Evolutionary conservation across 2,888 invertebrate genomes (phyloP), one percentile per base, ranked within the genome.

Genomic region (Acanthococcus lagerstroemiae): DNA sequence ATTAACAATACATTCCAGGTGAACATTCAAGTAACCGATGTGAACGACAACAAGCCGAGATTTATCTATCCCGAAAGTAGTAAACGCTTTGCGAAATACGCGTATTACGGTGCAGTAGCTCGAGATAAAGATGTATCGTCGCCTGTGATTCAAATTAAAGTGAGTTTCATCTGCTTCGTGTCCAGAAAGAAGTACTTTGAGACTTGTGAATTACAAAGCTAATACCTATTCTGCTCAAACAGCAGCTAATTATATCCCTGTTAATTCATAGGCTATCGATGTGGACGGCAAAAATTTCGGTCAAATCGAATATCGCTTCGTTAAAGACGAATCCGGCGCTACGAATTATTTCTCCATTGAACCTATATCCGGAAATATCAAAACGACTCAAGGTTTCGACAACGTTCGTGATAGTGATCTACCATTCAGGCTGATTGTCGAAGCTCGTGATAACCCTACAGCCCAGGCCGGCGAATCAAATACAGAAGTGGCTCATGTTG

Each of bases 11-110:
- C n/a, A n/a, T n/a, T n/a, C 1, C 72, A 83, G 72, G 83, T 95
- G 0, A 86, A 87, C 69, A 83, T 95, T 0, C 86, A 88, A 69
- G 86, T 95, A 0, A 79, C 83, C 0, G 95, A 95, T 75, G 84
- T 90, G 1, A 95, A 95, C 74, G 95, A 95, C 74, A 94, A 95
- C 75, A 81, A 82, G 0, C 95, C 95, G 0, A 81, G 83, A 71
- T 95, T 95, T 74, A 76, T 86, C 0, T 88, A 86, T 72, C 85
- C 87, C 1, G 81, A 83, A 15, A 83, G 83, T 12, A 82, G 81
- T 60, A 83, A 82, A 65, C 86, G 87, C 58, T 70, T 71, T 67
- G 71, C 70, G 9, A 73, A 72, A 67, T 71, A 72, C 25, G 75
- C 76, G 65, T 93, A 89, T 75, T 90, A 87, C 72, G 88, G 88